phyloP scores from a whole-genome alignment of 2,113 vertebrate species.

The Phaethornis superciliosus region DNA sequence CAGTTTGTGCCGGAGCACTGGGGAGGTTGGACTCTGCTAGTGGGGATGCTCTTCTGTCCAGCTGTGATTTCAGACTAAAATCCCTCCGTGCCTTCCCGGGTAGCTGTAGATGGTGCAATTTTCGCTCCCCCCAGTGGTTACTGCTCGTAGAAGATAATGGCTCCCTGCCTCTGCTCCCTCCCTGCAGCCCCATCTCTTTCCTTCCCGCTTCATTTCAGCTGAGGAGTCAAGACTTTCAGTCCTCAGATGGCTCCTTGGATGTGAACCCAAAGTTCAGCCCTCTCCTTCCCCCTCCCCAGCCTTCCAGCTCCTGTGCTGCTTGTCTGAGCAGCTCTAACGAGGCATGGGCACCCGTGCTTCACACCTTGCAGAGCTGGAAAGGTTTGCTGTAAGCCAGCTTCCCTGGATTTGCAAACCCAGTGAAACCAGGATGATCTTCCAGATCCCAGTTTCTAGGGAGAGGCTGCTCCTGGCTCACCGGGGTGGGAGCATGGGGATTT shows the following conservation, averaged over 20 bases:
- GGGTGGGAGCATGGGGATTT: accelerated
- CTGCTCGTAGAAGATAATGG: background rate
- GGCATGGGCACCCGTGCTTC: background rate
- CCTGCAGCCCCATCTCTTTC: background rate
- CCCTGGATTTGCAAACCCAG: background rate
- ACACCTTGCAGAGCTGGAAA: background rate
- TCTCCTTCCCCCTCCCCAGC: background rate
- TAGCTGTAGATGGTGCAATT: background rate
- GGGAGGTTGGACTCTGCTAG: accelerated
- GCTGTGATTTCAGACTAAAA: background rate
- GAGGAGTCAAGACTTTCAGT: accelerated
- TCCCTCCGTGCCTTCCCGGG: accelerated
- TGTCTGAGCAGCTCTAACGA: background rate
- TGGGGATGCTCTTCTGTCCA: background rate
- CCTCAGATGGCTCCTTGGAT: background rate
- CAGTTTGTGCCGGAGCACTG: background rate
- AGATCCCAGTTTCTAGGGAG: background rate
- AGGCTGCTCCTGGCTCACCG: background rate
- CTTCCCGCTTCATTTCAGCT: background rate
- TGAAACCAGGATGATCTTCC: background rate
- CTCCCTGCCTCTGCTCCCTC: accelerated
- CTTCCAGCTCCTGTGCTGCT: background rate
- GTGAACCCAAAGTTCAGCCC: background rate
- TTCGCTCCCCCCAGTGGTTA: background rate
- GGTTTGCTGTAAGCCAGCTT: background rate